These are phyloP conservation scores for Silurus asotus DNA, from an alignment of 2,113 vertebrate genomes.

Conservation along the genomic window DNA sequence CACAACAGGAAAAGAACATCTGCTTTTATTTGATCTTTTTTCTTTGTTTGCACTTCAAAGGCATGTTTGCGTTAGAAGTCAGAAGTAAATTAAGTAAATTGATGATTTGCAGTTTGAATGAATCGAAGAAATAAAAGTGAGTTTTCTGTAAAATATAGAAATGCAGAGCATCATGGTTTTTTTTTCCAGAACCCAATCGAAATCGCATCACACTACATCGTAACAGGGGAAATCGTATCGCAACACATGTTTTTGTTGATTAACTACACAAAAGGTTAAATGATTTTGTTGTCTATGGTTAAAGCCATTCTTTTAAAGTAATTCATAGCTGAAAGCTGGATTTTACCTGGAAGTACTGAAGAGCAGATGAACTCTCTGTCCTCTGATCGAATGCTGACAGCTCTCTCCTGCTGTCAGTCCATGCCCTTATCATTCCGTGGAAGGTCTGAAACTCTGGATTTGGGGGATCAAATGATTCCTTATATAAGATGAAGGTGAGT, in stretches of 20 bases:
- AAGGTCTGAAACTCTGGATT: constrained; percentile 69
- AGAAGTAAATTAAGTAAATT: too few relatives aligned
- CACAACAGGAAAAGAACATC: too few relatives aligned
- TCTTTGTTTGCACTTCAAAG: too few relatives aligned
- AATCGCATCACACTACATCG: too few relatives aligned
- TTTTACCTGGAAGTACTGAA: constrained; percentile 73
- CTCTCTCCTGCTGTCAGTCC: constrained; percentile 49
- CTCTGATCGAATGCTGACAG: constrained; percentile 58
- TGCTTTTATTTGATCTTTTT: too few relatives aligned
- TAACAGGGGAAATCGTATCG: too few relatives aligned
- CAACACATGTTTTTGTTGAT: background rate
- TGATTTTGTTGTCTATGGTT: background rate
- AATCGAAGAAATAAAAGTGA: too few relatives aligned
- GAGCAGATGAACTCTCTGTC: constrained; percentile 62
- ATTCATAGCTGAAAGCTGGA: background rate
- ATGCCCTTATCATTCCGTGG: constrained; percentile 61
- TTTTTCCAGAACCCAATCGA: too few relatives aligned
- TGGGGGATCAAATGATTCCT: background rate
- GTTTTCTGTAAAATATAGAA: too few relatives aligned
- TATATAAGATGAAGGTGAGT: background rate
- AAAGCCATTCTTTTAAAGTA: background rate
- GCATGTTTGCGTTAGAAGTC: too few relatives aligned
- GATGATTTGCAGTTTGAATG: too few relatives aligned
- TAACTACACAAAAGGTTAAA: background rate
- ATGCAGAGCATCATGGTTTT: too few relatives aligned